Evolutionary conservation across 2,888 invertebrate genomes (phyloP).

Genomic region (Coleophora flavipennella): DNA sequence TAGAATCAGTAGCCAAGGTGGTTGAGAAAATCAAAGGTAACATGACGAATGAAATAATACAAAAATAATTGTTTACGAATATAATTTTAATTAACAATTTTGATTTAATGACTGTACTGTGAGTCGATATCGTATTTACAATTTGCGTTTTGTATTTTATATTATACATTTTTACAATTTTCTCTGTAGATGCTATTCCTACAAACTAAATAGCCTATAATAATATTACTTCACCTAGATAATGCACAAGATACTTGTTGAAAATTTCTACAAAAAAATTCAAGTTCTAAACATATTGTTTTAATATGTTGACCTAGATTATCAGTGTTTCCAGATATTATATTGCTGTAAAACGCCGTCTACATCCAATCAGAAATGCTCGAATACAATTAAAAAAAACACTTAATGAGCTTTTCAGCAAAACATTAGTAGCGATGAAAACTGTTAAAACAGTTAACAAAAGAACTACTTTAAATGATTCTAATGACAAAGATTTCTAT

Average conservation of each 20-base stretch:
- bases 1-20: too few relatives aligned
- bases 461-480: too few relatives aligned
- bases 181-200: slow-evolving; percentile 36
- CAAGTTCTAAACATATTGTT: not conserved
- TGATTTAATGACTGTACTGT: slow-evolving; percentile 71
- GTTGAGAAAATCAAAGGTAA: too few relatives aligned
- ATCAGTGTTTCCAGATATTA: too few relatives aligned
- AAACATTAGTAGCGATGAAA: too few relatives aligned
- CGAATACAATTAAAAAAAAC: too few relatives aligned
- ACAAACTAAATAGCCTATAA: slow-evolving; percentile 22
- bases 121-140: slow-evolving; percentile 70
- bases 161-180: slow-evolving; percentile 69
- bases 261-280: slow-evolving; percentile 10
- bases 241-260: slow-evolving; percentile 18
- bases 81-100: slow-evolving; percentile 73
- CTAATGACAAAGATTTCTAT: too few relatives aligned
- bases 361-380: too few relatives aligned
- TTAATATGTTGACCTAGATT: too few relatives aligned
- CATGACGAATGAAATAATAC: slow-evolving; percentile 39
- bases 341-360: too few relatives aligned
- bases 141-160: slow-evolving; percentile 47
- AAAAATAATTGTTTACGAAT: slow-evolving; percentile 58
- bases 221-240: not conserved
- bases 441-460: too few relatives aligned
- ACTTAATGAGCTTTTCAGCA: too few relatives aligned